These are phyloP conservation scores for Campaea margaritaria DNA, from an alignment of 2,888 invertebrate genomes.

Conservation along the genomic window DNA sequence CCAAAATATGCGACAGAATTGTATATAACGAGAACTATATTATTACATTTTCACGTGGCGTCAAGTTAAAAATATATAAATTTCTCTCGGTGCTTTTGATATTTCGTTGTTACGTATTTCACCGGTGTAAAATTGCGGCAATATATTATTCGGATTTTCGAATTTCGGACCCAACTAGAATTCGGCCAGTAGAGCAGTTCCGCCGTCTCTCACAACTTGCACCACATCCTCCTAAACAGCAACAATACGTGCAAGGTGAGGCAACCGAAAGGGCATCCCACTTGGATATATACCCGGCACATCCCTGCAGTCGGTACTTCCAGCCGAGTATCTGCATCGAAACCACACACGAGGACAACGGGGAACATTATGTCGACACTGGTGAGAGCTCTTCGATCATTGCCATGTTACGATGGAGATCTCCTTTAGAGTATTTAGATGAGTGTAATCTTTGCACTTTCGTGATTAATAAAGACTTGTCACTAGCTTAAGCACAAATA, in stretches of 20 bases:
- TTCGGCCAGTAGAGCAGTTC: neutral
- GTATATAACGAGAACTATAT: no score
- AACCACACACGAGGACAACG: slow-evolving; percentile 46
- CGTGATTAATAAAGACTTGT: no score
- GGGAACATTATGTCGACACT: slow-evolving; percentile 64
- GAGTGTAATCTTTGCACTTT: no score
- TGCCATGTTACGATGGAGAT: neutral
- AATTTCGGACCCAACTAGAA: no score
- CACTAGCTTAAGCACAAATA: no score
- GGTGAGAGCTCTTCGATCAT: slow-evolving; percentile 57
- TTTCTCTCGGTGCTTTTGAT: no score
- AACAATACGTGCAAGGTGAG: slow-evolving; percentile 79
- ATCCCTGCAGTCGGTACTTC: slow-evolving; percentile 72
- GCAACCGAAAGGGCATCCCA: slow-evolving; percentile 79
- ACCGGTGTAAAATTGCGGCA: no score
- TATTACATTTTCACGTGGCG: no score
- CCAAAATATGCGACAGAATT: no score
- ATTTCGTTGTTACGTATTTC: no score
- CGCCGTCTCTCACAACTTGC: slow-evolving; percentile 53
- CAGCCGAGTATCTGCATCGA: slow-evolving; percentile 58
- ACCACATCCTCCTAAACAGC: slow-evolving; percentile 61
- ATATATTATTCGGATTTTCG: no score
- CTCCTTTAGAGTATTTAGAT: neutral
- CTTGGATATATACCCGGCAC: slow-evolving; percentile 77
- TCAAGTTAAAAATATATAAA: no score